Percentiles rank a stretch among this genome's conserved stretches.
Conservation (phyloP, 1,140 invertebrate genomes). For the Lineus longissimus region DNA sequence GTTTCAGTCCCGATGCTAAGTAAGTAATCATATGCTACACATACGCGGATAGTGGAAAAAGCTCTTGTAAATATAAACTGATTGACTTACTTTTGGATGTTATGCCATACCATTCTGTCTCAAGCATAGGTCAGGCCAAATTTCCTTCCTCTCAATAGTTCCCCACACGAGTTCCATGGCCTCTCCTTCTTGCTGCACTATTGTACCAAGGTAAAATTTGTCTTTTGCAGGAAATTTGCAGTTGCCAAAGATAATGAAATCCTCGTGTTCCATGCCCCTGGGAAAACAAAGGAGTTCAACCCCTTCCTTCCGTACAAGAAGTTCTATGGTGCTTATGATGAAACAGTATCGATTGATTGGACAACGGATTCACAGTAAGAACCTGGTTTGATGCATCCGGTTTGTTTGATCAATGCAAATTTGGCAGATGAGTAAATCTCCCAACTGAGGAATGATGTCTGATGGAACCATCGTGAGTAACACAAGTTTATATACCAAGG, state of each 20-base stretch:
- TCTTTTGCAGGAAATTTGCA: slow-evolving; percentile 68
- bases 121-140: too few species aligned
- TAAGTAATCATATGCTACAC: slow-evolving; percentile 26
- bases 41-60: neutral
- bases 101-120: neutral
- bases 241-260: slow-evolving; percentile 81
- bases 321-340: slow-evolving; percentile 74
- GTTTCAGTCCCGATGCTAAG: slow-evolving; percentile 92
- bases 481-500: too few species aligned
- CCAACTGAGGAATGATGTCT: too few species aligned
- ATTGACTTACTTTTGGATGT: neutral
- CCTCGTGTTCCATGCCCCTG: slow-evolving; percentile 82
- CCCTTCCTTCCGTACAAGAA: slow-evolving; percentile 81
- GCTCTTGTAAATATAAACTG: too few species aligned
- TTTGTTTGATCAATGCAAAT: too few species aligned
- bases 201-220: slow-evolving; percentile 14
- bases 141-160: neutral
- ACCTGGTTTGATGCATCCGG: neutral
- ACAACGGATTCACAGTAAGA: slow-evolving; percentile 76
- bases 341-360: slow-evolving; percentile 84
- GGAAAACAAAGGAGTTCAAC: slow-evolving; percentile 77
- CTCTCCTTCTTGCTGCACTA: neutral
- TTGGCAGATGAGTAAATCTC: too few species aligned
- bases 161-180: neutral
- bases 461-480: too few species aligned